Conservation (phyloP, 2,888 invertebrate genomes). For the Carcina quercana region DNA sequence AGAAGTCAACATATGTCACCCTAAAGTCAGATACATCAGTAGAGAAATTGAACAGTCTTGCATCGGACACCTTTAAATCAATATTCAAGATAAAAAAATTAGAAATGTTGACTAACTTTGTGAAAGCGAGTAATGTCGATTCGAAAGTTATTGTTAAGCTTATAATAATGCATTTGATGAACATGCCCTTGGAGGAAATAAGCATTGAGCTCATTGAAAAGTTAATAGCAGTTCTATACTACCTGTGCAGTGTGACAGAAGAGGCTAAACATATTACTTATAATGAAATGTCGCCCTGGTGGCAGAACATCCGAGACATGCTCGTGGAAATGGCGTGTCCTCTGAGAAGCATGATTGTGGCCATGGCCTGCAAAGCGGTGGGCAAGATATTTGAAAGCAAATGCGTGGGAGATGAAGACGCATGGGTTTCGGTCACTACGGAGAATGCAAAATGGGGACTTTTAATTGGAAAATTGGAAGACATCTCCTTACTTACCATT, state of each 20-base stretch:
- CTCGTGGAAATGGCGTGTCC: conserved; percentile 84
- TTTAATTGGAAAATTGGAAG: conserved; percentile 91
- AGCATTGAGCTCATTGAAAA: conserved; percentile 77
- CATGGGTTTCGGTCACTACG: conserved; percentile 88
- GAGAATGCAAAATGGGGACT: conserved; percentile 92
- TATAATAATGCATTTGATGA: conserved; percentile 82
- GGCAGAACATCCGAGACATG: conserved; percentile 84
- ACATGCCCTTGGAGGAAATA: conserved; percentile 71
- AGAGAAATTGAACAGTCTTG: conserved; percentile 43
- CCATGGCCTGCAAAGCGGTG: conserved; percentile 87
- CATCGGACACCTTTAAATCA: conserved; percentile 53
- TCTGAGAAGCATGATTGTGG: conserved; percentile 85
- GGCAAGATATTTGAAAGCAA: conserved; percentile 65
- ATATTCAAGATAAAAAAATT: conserved; percentile 55
- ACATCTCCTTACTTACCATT: conserved; percentile 86
- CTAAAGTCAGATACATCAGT: conserved; percentile 40
- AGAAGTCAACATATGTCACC: conserved; percentile 33
- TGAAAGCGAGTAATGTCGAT: conserved; percentile 44
- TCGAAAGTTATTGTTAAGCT: conserved; percentile 81
- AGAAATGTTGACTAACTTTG: conserved; percentile 30
- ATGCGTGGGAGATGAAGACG: conserved; percentile 70
- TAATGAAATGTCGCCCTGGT: conserved; percentile 85
- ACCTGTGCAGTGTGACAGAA: conserved; percentile 77
- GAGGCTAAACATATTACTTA: conserved; percentile 77
- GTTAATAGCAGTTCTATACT: conserved; percentile 77